Base-by-base conservation (phyloP, 2,888 invertebrate species). In the Drosophila rellima region DNA sequence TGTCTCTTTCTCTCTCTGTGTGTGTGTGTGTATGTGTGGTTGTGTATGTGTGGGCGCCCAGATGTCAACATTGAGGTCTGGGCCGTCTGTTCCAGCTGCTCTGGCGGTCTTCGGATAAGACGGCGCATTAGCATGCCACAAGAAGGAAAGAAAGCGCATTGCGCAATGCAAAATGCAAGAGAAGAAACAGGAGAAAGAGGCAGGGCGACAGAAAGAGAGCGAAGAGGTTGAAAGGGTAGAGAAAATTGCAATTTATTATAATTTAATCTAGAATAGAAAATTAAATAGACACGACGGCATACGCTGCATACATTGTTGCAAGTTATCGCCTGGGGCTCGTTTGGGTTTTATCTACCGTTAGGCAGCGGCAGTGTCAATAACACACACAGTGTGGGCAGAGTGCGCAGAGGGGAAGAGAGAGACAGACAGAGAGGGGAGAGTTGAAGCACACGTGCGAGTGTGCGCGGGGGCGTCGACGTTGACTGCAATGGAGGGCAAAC, bases 261-360 rank as follows among this genome's bases (percentile, higher is more conserved):
- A 85, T 85, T 88, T 85, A 85, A 89, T 85, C 83, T 85, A 74
- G 83, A 89, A 84, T 88, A 87, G 89, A 71, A 83, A 88, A 84
- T 84, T 67, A 89, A 87, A 88, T 74, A 87, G 74, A 84, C 74
- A 26, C 66, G 66, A 37, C 40, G 35, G 26, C 42, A 59, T 26
- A 8, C 42, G 45, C 37, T 82, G 86, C 86, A 85, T 88, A 82
- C 88, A 82, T 82, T 85, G 76, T 77, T 79, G 80, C 67, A 66
- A 69, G 68, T 67, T 82, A 88, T 72, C 64, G 79, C 79, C 50
- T 47, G 50, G 26, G 67, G 55, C 67, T 29, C 65, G 86, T 70
- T 75, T 84, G 88, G 80, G 70, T 85, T 82, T 87, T 88, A 85
- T 85, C 88, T 80, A 85, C 89, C 89, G 84, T 85, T 85, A 85